Evolutionary conservation across 2,797 vertebrate species (phyloP).

Genomic region (Emydoidea blandingii): DNA sequence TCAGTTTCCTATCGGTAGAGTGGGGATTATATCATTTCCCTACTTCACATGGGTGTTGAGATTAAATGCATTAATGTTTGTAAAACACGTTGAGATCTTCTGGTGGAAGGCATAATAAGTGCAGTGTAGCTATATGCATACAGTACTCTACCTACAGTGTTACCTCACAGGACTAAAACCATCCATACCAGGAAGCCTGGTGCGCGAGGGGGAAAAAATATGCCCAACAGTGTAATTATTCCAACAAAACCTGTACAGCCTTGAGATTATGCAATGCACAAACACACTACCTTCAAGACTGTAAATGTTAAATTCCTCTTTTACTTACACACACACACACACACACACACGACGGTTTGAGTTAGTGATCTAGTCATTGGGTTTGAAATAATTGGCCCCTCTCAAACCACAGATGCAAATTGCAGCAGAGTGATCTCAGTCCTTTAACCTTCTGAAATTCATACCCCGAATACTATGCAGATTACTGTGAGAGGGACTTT

Average conservation of each 20-base stretch:
- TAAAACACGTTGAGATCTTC: conserved; percentile 46
- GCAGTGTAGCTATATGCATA: neutral
- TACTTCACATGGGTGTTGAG: conserved; percentile 14
- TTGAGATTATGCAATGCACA: neutral
- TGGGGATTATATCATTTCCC: conserved; percentile 41
- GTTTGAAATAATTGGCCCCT: neutral
- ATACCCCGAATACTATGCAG: neutral
- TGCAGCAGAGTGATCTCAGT: neutral
- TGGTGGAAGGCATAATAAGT: conserved; percentile 58
- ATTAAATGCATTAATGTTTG: conserved; percentile 63
- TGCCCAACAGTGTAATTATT: neutral
- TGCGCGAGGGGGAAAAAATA: neutral
- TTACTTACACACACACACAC: neutral
- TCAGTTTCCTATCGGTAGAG: neutral
- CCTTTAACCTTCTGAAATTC: neutral
- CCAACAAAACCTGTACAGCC: neutral
- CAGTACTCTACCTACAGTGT: neutral
- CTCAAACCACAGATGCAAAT: neutral
- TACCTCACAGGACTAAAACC: neutral
- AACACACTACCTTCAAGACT: neutral
- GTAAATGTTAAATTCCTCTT: neutral
- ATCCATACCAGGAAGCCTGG: accelerated
- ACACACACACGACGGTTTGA: neutral
- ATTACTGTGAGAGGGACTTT: neutral
- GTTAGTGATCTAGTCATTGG: neutral